Evolutionary conservation across 2,113 vertebrate genomes (phyloP).

Genomic region (Triplophysa tibetana): DNA sequence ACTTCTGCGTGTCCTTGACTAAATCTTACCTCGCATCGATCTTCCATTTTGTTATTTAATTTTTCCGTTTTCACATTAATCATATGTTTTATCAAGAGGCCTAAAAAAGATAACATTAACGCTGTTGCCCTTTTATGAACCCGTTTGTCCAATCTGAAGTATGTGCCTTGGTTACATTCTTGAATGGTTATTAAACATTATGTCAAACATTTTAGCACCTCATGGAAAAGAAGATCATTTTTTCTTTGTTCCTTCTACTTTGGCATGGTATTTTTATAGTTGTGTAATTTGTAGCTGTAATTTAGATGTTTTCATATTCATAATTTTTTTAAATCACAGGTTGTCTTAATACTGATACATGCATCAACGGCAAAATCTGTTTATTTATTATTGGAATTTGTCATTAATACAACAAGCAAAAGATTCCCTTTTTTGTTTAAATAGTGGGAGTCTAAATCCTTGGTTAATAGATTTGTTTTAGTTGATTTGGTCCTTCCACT

Average conservation of each 20-base stretch:
- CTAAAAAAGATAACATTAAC: not conserved
- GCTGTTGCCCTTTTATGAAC: not conserved
- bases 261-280: constrained; percentile 58
- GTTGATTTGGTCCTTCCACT: not conserved
- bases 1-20: constrained; percentile 27
- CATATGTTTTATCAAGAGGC: not conserved
- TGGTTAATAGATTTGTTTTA: not conserved
- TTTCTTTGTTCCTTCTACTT: constrained; percentile 60
- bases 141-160: constrained; percentile 59
- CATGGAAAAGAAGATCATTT: not conserved
- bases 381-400: not conserved
- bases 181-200: not conserved
- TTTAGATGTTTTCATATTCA: constrained; percentile 59
- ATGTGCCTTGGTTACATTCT: constrained; percentile 66
- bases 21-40: not conserved
- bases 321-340: not conserved
- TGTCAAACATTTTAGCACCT: not conserved
- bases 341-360: constrained; percentile 5
- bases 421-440: not conserved
- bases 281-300: constrained; percentile 66
- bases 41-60: not conserved
- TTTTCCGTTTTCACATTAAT: not conserved
- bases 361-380: not conserved
- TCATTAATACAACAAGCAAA: not conserved
- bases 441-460: not conserved